Evolutionary conservation across 2,113 vertebrate genomes (phyloP).

Genomic region (Dromaius novaehollandiae): DNA sequence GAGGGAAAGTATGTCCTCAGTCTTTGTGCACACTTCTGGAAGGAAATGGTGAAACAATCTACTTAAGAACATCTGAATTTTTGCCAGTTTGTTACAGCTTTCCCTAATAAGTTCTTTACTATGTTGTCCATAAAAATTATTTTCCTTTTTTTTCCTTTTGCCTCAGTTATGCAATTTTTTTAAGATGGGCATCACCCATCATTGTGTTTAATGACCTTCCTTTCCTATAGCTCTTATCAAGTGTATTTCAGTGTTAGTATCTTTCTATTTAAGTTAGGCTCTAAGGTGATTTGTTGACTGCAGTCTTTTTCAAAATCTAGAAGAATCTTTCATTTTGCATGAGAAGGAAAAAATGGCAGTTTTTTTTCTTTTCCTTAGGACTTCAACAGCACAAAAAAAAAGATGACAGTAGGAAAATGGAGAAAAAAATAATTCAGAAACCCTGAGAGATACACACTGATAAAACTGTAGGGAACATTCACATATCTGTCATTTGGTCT

Average conservation of each 20-base stretch:
- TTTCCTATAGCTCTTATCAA: not conserved
- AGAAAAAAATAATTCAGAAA: not conserved
- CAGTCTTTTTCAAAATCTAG: not conserved
- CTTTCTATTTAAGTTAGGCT: not conserved
- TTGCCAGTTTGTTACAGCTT: not conserved
- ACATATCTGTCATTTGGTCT: not conserved
- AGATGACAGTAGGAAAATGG: not conserved
- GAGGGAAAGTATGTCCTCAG: not conserved
- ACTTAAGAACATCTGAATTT: not conserved
- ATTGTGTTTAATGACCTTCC: not conserved
- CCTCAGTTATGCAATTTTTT: not conserved
- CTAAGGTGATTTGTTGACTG: not conserved
- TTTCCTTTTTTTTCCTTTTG: not conserved
- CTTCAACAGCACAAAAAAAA: not conserved
- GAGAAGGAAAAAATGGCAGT: not conserved
- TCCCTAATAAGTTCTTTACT: not conserved
- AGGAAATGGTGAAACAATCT: not conserved
- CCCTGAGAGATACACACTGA: not conserved
- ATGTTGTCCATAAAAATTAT: not conserved
- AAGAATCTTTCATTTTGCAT: not conserved
- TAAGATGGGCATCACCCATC: not conserved
- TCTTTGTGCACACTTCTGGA: not conserved
- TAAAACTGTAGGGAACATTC: conserved; percentile 42
- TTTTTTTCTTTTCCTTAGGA: not conserved
- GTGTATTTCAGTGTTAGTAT: not conserved